Evolutionary conservation across 2,888 invertebrate genomes (phyloP).

Genomic region (Campoletis raptor): DNA sequence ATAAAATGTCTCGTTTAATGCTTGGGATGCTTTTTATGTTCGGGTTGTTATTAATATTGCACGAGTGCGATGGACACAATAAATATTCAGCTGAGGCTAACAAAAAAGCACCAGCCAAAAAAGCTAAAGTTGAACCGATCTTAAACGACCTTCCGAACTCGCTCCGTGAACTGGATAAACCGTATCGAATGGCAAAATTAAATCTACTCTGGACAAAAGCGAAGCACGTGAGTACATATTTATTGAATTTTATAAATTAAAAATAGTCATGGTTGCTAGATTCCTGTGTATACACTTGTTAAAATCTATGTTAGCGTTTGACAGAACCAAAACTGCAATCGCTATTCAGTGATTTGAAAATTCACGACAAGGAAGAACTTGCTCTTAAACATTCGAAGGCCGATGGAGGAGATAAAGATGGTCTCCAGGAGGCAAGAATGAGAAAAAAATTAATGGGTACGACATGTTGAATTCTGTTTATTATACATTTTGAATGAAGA

Average conservation of each 20-base stretch:
- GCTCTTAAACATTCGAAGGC: slow-evolving; percentile 92
- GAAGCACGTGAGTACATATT: slow-evolving; percentile 89
- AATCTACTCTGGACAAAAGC: slow-evolving; percentile 97
- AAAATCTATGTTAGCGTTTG: slow-evolving; percentile 87
- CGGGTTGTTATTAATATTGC: slow-evolving; percentile 38
- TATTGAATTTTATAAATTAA: not conserved
- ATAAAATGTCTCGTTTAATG: slow-evolving; percentile 52
- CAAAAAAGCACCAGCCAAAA: slow-evolving; percentile 76
- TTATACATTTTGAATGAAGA: not conserved
- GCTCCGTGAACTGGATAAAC: slow-evolving; percentile 91
- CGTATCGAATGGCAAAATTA: slow-evolving; percentile 95
- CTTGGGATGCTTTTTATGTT: slow-evolving; percentile 23
- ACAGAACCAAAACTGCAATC: slow-evolving; percentile 94
- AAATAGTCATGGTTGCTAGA: not conserved
- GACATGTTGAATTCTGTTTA: not conserved
- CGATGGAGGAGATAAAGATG: slow-evolving; percentile 95
- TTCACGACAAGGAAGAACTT: slow-evolving; percentile 97
- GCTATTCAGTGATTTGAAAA: slow-evolving; percentile 94
- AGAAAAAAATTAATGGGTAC: slow-evolving; percentile 91
- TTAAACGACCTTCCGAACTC: slow-evolving; percentile 81
- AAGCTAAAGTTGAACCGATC: slow-evolving; percentile 66
- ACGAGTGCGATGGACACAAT: slow-evolving; percentile 82
- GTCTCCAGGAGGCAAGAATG: slow-evolving; percentile 92
- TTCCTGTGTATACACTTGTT: slow-evolving; percentile 13
- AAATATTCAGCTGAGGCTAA: slow-evolving; percentile 89